Base-by-base conservation (phyloP, 2,797 vertebrate genomes). In the Takifugu rubripes region DNA sequence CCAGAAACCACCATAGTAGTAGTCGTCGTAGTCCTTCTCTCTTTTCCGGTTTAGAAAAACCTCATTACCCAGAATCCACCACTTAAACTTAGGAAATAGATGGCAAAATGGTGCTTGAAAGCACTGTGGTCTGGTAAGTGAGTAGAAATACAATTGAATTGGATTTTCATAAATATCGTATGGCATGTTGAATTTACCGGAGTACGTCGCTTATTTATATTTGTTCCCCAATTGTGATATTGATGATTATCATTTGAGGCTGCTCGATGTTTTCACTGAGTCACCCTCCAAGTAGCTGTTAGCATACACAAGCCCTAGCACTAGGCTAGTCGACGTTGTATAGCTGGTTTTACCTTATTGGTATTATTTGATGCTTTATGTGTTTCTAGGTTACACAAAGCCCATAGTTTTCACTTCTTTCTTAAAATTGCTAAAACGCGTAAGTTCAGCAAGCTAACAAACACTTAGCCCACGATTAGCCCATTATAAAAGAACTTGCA, bases 101-200 rank as follows among this genome's bases (percentile, higher is more conserved):
- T 78, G 62, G 82, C 92, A 94, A 92, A 88, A 96, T 97, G 94
- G 94, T 92, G 88, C 92, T 97, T 61, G 95, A 97, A 87, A 97
- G 94, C 89, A 97, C 94, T 82, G 96, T 97, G 94, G 94, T 97
- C 72, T 97, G 95, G 95, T 97, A 91, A 96, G 94, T 17, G 78
- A 73, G 57, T 17, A 55, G 14, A 72, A 77, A 81, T 64, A 52
- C 52, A 6, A 52, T 70, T 50, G 52, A 64, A 72, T 4, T 31
- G 5, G 4, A 31, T 17, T n/a, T 8, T 10, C 9, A 11, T 3
- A 1, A 16, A 50, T 3, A 25, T 17, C 52, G 5, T 12, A 24
- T 25, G 2, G 15, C 8, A 0, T 3, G 6, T 1, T 6, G 6
- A 3, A 46, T 3, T 4, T 40, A 10, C 1, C 2, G 0, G 15